Evolutionary conservation across 2,888 invertebrate genomes (phyloP), one percentile per base, ranked within the genome.

Genomic region (Catocala fraxini): DNA sequence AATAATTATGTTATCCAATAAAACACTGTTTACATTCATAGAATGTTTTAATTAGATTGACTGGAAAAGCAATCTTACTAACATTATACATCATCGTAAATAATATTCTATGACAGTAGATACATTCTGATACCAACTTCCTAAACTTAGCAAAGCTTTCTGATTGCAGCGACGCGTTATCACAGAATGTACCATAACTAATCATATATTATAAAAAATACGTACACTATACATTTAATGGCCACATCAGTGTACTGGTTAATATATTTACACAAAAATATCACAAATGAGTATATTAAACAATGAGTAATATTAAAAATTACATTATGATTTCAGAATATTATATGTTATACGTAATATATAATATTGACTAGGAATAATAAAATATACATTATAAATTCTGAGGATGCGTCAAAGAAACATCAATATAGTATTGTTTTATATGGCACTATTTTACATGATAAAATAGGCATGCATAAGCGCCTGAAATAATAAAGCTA

Each of bases 11-110:
- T 25, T 25, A 25, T 25, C 25, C 81, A 88, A 85, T 81, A 75
- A 90, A 87, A 89, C 76, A 79, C 77, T 49, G 75, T 59, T 79
- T 69, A 89, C 92, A 93, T 93, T 93, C 92, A 93, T 91, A 89
- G 92, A 93, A 93, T 92, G 93, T 89, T 93, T 90, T 90, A 91
- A 77, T 91, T 83, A 87, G 88, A 90, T 90, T 89, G 86, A 81
- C 80, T 86, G 75, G 72, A 83, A 76, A 86, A 89, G 84, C 88
- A 90, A 91, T 89, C 89, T 82, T 84, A 85, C 80, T 85, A 86
- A 88, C 79, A 85, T 84, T 85, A 84, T 70, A 82, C 71, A 68
- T 69, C 74, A 82, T 82, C 79, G 79, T 82, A 77, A 77, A 75
- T 81, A 74, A 79, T 80, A 74, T 74, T 68, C 48, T 68, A 70